phyloP scores from a whole-genome alignment of 2,797 vertebrate genomes.

The Ctenopoma kingsleyae region DNA sequence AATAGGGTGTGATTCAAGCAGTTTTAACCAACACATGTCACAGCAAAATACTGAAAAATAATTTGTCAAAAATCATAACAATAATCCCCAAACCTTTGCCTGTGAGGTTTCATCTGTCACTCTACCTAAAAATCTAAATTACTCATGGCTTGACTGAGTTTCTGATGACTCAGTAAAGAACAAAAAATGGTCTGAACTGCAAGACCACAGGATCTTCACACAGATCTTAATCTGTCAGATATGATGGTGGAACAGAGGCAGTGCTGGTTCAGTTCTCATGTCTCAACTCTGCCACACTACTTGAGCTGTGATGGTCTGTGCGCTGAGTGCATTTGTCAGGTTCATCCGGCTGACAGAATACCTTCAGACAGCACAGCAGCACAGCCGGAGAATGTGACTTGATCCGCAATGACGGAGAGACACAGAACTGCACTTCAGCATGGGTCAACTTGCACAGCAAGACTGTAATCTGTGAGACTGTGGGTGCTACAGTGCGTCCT shows the following conservation, averaged over 20 bases:
- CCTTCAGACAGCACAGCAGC: conserved; percentile 73
- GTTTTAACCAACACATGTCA: neutral
- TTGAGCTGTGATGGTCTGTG: conserved; percentile 65
- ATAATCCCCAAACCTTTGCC: too few relatives aligned
- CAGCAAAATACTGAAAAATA: neutral
- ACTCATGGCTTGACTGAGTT: neutral
- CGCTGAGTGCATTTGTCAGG: conserved; percentile 74
- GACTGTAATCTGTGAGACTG: conserved; percentile 39
- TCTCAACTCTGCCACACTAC: conserved; percentile 63
- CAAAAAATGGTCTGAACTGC: conserved; percentile 17
- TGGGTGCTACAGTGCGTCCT: conserved; percentile 15
- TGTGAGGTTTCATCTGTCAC: conserved; percentile 2
- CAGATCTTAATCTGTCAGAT: conserved; percentile 25
- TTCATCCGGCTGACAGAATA: conserved; percentile 73
- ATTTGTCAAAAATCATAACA: neutral
- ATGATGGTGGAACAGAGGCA: conserved; percentile 20
- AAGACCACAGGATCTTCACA: conserved; percentile 7
- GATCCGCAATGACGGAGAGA: conserved; percentile 70
- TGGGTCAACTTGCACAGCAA: conserved; percentile 72
- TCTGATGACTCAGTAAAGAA: neutral
- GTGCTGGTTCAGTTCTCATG: conserved; percentile 32
- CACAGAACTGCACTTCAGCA: conserved; percentile 67
- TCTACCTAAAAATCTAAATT: neutral
- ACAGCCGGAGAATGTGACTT: conserved; percentile 54
- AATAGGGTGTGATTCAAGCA: neutral